Base-by-base conservation (phyloP, 2,113 vertebrate species). In the Crotalus viridis region DNA sequence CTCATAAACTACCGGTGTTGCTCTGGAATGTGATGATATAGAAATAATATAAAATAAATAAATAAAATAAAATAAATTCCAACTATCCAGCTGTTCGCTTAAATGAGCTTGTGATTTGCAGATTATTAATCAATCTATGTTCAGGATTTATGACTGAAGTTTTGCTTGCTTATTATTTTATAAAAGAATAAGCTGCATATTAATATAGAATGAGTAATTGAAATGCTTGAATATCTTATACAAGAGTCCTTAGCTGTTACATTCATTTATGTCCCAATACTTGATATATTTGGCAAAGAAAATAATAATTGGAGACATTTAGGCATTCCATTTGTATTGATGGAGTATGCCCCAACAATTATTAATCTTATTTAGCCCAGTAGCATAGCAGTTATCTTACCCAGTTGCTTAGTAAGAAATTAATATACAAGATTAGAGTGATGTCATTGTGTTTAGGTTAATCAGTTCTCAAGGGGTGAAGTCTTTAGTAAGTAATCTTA, bases 321-420 rank as follows among this genome's bases (percentile, higher is more conserved):
- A 91, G 91, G 48, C 51, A 89, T 22, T 93, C 92, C 93, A 92
- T 96, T 95, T 69, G 88, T 26, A 26, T 81, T 93, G 85, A 22
- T 86, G 91, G 51, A n/a, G 28, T 2, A 85, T 52, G 54, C 89
- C 93, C 74, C 39, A 86, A 5, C 54, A 24, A 10, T 93, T 59
- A 85, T 90, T 95, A 89, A 85, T 6, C 89, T 17, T 85, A 92
- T 93, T 33, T 91, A 87, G 94, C 15, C 24, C 55, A 85, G 86
- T 13, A 91, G 52, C 15, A 85, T 89, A 94, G 90, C 26, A 2
- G 94, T 95, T 91, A 26, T 87, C 86, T 94, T 93, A 85, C 15
- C 15, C 57, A 88, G 69, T 89, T 92, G 55, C 94, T 96, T 55
- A 89, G 0, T 43, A 39, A 46, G n/a, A 33, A 91, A 54, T 17